A percentile compares a stretch with the other conserved stretches of the same genome.
These are phyloP conservation scores for Cylas formicarius DNA, from an alignment of 1,140 invertebrate species.

Conservation along the genomic window DNA sequence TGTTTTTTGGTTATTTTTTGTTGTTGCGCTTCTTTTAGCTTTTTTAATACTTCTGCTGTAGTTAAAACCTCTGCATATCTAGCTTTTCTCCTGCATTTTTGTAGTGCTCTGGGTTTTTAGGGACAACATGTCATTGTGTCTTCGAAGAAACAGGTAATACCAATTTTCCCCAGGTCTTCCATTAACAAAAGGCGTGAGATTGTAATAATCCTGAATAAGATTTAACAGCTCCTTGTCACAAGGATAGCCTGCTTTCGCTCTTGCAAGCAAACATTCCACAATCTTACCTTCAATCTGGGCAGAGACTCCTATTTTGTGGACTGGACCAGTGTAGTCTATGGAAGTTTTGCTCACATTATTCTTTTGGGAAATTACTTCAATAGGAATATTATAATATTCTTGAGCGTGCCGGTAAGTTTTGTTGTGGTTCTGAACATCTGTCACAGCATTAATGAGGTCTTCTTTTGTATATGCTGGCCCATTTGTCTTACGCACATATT, in stretches of 20 bases:
- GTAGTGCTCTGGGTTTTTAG: no score
- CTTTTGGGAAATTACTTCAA: constrained; percentile 12
- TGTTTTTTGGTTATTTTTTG: no score
- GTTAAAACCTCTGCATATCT: no score
- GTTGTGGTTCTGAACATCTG: constrained; percentile 17
- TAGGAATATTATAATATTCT: constrained; percentile 14
- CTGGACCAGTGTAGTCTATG: constrained; percentile 5
- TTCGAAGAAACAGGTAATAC: no score
- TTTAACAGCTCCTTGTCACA: no score
- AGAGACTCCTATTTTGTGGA: constrained; percentile 3
- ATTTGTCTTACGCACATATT: constrained; percentile 10
- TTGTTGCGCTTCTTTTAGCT: no score
- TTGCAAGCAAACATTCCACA: constrained; percentile 14
- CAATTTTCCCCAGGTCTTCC: no score
- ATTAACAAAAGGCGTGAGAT: no score
- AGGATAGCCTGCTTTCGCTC: constrained; percentile 14
- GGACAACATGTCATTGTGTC: no score
- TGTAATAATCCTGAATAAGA: no score
- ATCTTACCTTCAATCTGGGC: constrained; percentile 14
- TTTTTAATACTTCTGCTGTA: no score
- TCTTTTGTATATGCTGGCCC: constrained; percentile 8
- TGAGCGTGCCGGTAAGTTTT: constrained; percentile 10
- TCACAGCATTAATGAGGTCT: constrained; percentile 10
- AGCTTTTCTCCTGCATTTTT: no score
- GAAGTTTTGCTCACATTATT: constrained; percentile 13